phyloP scores from a whole-genome alignment of 2,797 vertebrate genomes.

The Danio tinwini region DNA sequence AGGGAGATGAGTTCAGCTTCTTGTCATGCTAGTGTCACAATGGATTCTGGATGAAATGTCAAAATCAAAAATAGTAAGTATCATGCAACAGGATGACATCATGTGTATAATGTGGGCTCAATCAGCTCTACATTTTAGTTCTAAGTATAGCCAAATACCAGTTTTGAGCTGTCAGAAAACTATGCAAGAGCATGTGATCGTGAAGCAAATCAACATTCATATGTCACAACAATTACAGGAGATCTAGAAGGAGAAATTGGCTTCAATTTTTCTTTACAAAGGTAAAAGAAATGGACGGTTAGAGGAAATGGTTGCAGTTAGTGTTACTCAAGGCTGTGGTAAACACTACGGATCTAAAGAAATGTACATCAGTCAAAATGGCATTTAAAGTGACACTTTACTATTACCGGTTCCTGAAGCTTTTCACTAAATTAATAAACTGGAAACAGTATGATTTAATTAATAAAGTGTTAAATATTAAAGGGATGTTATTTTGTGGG shows the following conservation, averaged over 20 bases:
- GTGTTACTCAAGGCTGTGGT: slow-evolving; percentile 31
- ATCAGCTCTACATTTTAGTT: neutral
- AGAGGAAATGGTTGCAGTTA: slow-evolving; percentile 36
- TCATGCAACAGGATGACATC: neutral
- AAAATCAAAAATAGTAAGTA: slow-evolving; percentile 3
- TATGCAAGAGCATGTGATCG: neutral
- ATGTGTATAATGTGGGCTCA: neutral
- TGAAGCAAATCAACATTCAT: slow-evolving; percentile 2
- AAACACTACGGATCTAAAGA: slow-evolving; percentile 1
- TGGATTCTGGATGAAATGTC: neutral
- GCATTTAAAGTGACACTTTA: neutral
- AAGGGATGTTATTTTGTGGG: neutral
- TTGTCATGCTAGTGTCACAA: neutral
- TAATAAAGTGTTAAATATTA: neutral
- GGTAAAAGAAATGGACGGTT: slow-evolving; percentile 15
- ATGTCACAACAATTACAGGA: slow-evolving; percentile 24
- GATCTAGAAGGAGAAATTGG: neutral
- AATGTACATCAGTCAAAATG: neutral
- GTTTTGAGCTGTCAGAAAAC: neutral
- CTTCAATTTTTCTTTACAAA: neutral
- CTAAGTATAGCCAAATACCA: neutral
- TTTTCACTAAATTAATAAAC: neutral
- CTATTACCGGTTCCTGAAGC: neutral
- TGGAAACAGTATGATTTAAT: neutral
- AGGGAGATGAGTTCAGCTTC: neutral